Conservation (phyloP, 2,113 vertebrate genomes). For the Turnix velox region DNA sequence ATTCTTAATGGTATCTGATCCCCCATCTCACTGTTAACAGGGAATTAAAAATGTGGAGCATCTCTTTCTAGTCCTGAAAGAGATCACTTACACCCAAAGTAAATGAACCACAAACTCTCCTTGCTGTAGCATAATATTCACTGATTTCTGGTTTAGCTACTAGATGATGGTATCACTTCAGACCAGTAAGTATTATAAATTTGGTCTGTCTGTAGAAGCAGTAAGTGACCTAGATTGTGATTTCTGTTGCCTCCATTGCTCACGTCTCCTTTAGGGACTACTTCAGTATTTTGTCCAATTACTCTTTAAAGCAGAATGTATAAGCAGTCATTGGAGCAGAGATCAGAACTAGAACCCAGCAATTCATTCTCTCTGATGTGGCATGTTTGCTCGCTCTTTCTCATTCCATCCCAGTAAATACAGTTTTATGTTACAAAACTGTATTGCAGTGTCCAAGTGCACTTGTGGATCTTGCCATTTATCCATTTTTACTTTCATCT, state of each 20-base stretch:
- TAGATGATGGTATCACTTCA: neutral
- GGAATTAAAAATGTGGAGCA: neutral
- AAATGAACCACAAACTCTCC: neutral
- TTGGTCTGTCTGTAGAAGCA: neutral
- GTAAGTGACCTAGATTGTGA: neutral
- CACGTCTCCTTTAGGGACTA: neutral
- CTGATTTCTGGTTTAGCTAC: neutral
- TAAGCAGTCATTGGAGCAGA: neutral
- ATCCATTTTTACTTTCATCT: neutral
- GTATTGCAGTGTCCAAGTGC: neutral
- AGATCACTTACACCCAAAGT: neutral
- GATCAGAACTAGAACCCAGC: neutral
- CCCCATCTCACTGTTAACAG: neutral
- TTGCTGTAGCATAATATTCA: neutral
- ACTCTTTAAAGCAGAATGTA: neutral
- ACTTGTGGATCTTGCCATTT: neutral
- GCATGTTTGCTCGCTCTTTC: accelerated
- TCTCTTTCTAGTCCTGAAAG: neutral
- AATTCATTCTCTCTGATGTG: neutral
- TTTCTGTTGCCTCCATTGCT: neutral
- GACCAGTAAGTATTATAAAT: neutral
- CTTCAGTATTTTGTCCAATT: neutral
- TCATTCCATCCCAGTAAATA: neutral
- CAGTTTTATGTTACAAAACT: neutral
- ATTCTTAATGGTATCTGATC: neutral